Evolutionary conservation across 2,113 vertebrate species (phyloP).

Genomic region (Paratilapia polleni): DNA sequence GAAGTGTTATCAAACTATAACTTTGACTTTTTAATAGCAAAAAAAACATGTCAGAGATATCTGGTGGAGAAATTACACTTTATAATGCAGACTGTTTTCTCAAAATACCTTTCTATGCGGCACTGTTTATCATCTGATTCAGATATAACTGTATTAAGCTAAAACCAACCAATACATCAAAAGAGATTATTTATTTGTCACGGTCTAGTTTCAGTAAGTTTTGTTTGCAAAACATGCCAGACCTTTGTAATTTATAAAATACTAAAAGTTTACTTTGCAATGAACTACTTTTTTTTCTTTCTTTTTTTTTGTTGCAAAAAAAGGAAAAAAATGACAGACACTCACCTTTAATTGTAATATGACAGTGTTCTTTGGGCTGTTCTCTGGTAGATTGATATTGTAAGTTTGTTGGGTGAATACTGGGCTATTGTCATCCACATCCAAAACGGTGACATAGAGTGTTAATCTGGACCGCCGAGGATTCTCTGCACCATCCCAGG

Average conservation of each 20-base stretch:
- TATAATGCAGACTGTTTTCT: background rate
- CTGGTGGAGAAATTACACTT: background rate
- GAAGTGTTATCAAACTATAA: too few species aligned
- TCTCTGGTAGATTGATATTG: constrained; percentile 86
- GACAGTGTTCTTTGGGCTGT: constrained; percentile 84
- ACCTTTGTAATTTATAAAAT: background rate
- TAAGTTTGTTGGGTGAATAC: constrained; percentile 90
- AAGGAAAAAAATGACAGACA: too few species aligned
- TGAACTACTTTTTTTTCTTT: background rate
- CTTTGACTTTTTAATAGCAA: too few species aligned
- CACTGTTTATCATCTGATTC: background rate
- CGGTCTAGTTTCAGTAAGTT: background rate
- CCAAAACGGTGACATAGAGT: constrained; percentile 87
- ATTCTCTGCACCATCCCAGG: constrained; percentile 87
- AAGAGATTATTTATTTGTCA: background rate
- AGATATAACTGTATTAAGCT: background rate
- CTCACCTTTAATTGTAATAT: constrained; percentile 88
- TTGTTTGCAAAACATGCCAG: background rate
- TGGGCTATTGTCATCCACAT: constrained; percentile 96
- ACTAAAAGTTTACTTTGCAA: background rate
- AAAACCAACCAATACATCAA: background rate
- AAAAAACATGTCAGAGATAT: background rate
- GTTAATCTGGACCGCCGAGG: constrained; percentile 85
- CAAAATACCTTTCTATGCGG: background rate
- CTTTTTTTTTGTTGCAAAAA: too few species aligned